Percentiles rank a stretch among this genome's conserved stretches.
These are phyloP conservation scores for Stegastes partitus DNA, from an alignment of 2,113 vertebrate species.

Conservation along the genomic window DNA sequence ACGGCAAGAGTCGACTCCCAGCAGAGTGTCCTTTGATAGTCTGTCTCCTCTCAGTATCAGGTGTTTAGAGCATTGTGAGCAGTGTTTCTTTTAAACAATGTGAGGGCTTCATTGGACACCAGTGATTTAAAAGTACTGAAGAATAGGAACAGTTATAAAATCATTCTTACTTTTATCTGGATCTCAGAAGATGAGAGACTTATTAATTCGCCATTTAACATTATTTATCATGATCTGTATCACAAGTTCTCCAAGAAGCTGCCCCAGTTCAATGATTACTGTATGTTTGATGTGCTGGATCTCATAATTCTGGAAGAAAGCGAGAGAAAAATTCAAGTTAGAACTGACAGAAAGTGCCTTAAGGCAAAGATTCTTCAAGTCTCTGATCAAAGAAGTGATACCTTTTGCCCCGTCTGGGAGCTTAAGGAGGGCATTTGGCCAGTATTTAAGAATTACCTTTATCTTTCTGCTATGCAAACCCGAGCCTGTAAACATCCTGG, in stretches of 20 bases:
- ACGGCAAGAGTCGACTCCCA: not conserved
- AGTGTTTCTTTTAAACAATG: too few species aligned
- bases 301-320: not conserved
- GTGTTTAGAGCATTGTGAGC: not conserved
- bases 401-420: too few species aligned
- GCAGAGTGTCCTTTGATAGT: not conserved
- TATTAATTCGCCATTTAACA: too few species aligned
- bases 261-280: too few species aligned
- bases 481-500: too few species aligned
- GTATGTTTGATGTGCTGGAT: too few species aligned
- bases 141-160: not conserved
- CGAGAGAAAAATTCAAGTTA: not conserved
- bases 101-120: not conserved
- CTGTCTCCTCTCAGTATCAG: not conserved
- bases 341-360: not conserved
- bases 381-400: too few species aligned
- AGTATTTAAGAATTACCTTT: too few species aligned
- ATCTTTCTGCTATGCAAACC: too few species aligned
- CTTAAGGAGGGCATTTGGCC: too few species aligned
- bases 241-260: too few species aligned
- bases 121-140: not conserved
- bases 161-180: not conserved
- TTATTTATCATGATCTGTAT: too few species aligned
- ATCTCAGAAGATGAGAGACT: not conserved
- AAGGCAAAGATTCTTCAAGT: not conserved